Conservation (phyloP, 1,140 invertebrate genomes). For the Scaptomyza pallida region DNA sequence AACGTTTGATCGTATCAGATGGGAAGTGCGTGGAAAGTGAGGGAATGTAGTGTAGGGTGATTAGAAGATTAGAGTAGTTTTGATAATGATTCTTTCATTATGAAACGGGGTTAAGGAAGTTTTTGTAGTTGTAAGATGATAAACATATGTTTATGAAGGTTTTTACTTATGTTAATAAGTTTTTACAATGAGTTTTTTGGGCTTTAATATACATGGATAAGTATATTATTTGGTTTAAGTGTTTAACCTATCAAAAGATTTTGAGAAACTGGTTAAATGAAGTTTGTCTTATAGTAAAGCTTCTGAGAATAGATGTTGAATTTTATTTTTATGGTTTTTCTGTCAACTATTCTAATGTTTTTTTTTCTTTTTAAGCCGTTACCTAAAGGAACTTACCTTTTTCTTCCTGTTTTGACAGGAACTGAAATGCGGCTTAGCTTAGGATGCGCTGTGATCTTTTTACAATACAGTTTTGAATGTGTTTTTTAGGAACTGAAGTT, state of each 20-base stretch:
- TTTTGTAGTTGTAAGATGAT: no score
- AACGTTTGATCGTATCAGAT: conserved; percentile 17
- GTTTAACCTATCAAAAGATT: no score
- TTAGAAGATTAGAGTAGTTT: not conserved
- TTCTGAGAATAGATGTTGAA: no score
- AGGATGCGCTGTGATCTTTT: not conserved
- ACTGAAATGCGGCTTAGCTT: not conserved
- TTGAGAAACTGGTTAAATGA: no score
- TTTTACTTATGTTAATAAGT: no score
- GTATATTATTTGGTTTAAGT: no score
- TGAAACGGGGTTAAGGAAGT: conserved; percentile 12
- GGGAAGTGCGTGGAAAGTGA: not conserved
- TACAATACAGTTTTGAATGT: not conserved
- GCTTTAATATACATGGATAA: no score
- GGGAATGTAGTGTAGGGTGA: not conserved
- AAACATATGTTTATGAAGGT: no score
- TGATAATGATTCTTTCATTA: not conserved
- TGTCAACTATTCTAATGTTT: no score
- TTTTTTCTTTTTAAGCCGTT: not conserved
- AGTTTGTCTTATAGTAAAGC: no score
- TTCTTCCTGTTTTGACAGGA: not conserved
- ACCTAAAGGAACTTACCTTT: conserved; percentile 20
- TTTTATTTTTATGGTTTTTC: no score
- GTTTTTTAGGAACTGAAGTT: conserved; percentile 12
- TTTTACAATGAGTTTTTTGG: no score